These are phyloP conservation scores for Leptinotarsa undecemlineata DNA, from an alignment of 1,140 invertebrate species.

Conservation along the genomic window DNA sequence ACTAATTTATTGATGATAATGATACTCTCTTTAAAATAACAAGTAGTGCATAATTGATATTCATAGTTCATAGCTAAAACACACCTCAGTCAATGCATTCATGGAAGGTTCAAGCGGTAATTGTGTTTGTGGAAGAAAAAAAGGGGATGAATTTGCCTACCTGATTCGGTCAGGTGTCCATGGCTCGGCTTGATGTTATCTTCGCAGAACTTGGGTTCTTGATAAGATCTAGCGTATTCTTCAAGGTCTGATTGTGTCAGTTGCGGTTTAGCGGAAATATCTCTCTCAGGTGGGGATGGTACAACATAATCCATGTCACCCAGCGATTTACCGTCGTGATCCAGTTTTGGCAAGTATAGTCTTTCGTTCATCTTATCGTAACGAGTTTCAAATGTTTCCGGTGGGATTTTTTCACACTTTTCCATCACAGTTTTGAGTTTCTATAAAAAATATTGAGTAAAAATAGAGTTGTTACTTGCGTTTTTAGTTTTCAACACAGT, in stretches of 20 bases:
- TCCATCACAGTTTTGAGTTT: constrained; percentile 75
- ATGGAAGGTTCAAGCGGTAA: background rate
- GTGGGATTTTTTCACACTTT: constrained; percentile 71
- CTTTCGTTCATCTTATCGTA: constrained; percentile 55
- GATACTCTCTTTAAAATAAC: background rate
- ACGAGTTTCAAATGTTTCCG: constrained; percentile 65
- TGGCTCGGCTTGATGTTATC: constrained; percentile 29
- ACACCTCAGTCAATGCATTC: background rate
- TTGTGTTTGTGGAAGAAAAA: background rate
- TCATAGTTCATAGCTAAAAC: background rate
- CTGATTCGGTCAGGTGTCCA: constrained; percentile 32
- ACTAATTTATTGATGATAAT: too few species aligned
- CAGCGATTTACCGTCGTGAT: constrained; percentile 67
- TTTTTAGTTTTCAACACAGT: too few species aligned
- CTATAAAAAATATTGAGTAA: constrained; percentile 54
- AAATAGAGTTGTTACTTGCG: too few species aligned
- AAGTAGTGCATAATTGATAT: background rate
- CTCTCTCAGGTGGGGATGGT: constrained; percentile 75
- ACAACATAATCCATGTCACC: constrained; percentile 73
- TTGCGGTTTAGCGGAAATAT: constrained; percentile 60
- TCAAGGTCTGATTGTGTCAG: constrained; percentile 72
- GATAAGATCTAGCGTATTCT: constrained; percentile 68
- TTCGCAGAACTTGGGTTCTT: constrained; percentile 54
- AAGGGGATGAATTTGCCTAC: constrained; percentile 11
- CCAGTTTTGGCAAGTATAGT: constrained; percentile 64